These are phyloP conservation scores for Sesia bembeciformis DNA, from an alignment of 2,888 invertebrate species.

Conservation along the genomic window DNA sequence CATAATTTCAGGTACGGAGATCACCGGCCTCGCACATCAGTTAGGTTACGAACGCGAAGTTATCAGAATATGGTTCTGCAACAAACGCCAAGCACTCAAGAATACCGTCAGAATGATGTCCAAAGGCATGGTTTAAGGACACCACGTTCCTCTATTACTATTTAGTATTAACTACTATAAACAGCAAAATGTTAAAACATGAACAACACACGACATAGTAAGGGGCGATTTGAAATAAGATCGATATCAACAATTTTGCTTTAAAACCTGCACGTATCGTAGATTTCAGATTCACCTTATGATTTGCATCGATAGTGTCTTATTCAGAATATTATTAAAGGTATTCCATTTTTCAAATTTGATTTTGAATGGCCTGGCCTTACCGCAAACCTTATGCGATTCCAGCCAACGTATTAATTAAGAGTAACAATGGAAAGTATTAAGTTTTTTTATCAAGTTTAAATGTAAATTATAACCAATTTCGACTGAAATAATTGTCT, in stretches of 20 bases:
- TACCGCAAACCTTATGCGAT: conserved; percentile 57
- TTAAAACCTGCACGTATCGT: conserved; percentile 32
- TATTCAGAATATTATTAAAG: conserved; percentile 9
- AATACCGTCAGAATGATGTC: conserved; percentile 98
- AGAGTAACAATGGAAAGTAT: conserved; percentile 29
- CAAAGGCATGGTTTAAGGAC: conserved; percentile 82
- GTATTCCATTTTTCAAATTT: background rate
- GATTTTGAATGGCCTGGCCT: conserved; percentile 28
- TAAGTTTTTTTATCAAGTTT: conserved; percentile 48
- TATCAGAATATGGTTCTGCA: conserved; percentile 99
- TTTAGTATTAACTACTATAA: background rate
- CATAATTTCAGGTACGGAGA: conserved; percentile 88
- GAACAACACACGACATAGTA: conserved; percentile 14
- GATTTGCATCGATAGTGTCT: conserved; percentile 42
- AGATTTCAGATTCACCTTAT: conserved; percentile 31
- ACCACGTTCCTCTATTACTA: background rate
- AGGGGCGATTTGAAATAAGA: conserved; percentile 14
- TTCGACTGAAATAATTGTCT: conserved; percentile 71
- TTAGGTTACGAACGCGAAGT: conserved; percentile 98
- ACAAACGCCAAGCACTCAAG: conserved; percentile 97
- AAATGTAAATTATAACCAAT: conserved; percentile 63
- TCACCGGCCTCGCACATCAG: conserved; percentile 95
- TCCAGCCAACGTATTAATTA: conserved; percentile 52
- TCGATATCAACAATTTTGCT: conserved; percentile 31
- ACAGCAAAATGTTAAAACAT: conserved; percentile 1